A percentile compares a stretch with the other conserved stretches of the same genome.
These are phyloP conservation scores for Plebejus anna DNA, from an alignment of 2,888 invertebrate genomes.

Conservation along the genomic window DNA sequence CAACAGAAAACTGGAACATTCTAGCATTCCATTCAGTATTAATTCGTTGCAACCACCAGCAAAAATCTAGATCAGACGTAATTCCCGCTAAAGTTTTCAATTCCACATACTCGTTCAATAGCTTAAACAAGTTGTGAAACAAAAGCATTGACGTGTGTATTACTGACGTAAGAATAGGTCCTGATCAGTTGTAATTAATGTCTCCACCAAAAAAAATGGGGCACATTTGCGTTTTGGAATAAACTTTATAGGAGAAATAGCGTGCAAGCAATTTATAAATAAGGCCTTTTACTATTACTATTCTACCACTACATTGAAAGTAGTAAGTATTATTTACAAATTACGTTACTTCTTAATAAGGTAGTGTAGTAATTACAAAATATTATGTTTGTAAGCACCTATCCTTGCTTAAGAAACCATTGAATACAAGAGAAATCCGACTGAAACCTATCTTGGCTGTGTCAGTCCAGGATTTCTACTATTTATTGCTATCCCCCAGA, in stretches of 20 bases:
- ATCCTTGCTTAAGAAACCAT: not conserved
- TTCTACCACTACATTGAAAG: too few species aligned
- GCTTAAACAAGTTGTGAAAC: constrained; percentile 42
- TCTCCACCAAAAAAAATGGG: not conserved
- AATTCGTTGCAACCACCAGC: constrained; percentile 31
- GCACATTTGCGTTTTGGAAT: too few species aligned
- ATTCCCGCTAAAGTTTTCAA: constrained; percentile 31
- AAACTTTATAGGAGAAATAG: too few species aligned
- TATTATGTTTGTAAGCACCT: too few species aligned
- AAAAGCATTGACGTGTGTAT: constrained; percentile 39
- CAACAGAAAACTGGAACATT: not conserved
- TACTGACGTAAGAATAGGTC: not conserved
- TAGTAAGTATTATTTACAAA: too few species aligned
- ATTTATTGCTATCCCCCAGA: constrained; percentile 73
- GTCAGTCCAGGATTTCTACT: constrained; percentile 73
- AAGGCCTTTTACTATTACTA: too few species aligned
- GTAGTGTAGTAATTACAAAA: not conserved
- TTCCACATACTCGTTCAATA: constrained; percentile 32
- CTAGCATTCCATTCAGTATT: constrained; percentile 29
- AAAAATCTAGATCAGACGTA: constrained; percentile 12
- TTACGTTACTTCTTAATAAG: too few species aligned
- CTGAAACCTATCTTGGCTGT: constrained; percentile 64
- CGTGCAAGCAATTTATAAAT: too few species aligned
- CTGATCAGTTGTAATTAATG: not conserved
- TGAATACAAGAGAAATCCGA: constrained; percentile 38